A percentile compares a stretch with the other conserved stretches of the same genome.
These are phyloP conservation scores for Helicoverpa armigera DNA, from an alignment of 1,140 invertebrate genomes.

Conservation along the genomic window DNA sequence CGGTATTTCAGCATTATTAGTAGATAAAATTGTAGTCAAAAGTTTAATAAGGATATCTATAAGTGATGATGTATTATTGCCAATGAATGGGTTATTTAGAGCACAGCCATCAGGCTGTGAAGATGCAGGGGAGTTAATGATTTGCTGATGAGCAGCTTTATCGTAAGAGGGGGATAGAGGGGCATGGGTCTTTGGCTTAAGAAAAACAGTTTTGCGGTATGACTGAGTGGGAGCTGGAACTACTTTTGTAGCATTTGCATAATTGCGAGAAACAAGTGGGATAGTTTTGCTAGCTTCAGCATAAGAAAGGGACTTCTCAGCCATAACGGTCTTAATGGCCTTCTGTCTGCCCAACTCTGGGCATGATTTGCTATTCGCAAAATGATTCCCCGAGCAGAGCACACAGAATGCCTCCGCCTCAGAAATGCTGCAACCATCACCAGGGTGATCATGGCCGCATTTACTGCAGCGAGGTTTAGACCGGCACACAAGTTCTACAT, in stretches of 20 bases:
- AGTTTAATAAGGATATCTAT: too few relatives aligned
- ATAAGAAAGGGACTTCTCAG: background rate
- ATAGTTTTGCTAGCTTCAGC: background rate
- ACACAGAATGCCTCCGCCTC: background rate
- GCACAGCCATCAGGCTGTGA: slow-evolving; percentile 1
- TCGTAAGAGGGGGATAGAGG: background rate
- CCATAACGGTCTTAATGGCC: background rate
- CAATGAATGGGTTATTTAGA: too few relatives aligned
- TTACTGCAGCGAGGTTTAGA: background rate
- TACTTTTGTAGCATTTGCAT: background rate
- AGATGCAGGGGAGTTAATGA: background rate
- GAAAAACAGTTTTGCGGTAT: background rate
- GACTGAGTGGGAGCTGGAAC: too few relatives aligned
- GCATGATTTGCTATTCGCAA: background rate
- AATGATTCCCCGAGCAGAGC: background rate
- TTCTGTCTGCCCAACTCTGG: background rate
- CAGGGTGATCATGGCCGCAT: too few relatives aligned
- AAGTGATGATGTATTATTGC: too few relatives aligned
- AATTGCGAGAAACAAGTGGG: background rate
- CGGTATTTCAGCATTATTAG: too few relatives aligned
- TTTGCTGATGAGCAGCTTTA: background rate
- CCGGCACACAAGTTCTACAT: background rate
- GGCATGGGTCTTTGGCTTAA: background rate
- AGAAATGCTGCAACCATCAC: too few relatives aligned
- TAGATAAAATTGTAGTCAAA: too few relatives aligned